These are phyloP conservation scores for Cyanoliseus patagonus DNA, from an alignment of 2,113 vertebrate species.

Conservation along the genomic window DNA sequence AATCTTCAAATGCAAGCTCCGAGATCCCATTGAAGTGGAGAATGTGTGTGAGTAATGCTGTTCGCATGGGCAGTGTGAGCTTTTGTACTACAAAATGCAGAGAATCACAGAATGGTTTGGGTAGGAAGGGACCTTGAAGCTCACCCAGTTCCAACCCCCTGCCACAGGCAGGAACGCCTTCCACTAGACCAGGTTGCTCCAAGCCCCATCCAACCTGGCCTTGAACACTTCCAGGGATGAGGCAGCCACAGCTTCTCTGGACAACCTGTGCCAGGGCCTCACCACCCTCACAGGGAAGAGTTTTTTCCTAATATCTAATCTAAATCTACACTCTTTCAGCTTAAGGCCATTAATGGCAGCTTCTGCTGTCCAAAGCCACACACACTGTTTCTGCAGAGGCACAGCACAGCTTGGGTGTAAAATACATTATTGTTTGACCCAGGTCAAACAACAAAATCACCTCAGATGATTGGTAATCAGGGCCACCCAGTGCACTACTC, in stretches of 20 bases:
- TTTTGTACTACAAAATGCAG: not conserved
- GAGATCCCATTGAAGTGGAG: not conserved
- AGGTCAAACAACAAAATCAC: not conserved
- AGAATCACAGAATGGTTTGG: not conserved
- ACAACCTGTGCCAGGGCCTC: not conserved
- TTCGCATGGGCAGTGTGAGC: not conserved
- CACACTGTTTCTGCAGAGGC: not conserved
- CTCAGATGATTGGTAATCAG: conserved; percentile 53
- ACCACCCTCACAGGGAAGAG: not conserved
- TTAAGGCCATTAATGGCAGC: not conserved
- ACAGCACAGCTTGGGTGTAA: not conserved
- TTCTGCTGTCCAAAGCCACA: not conserved
- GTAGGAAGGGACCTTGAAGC: not conserved
- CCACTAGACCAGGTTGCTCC: not conserved
- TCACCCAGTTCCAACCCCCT: not conserved
- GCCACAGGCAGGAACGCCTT: not conserved
- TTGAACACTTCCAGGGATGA: not conserved
- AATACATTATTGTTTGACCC: not conserved
- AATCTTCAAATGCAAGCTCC: not conserved
- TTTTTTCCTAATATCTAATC: not conserved
- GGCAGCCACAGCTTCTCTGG: not conserved
- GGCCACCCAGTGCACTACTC: not conserved
- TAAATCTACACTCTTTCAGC: not conserved
- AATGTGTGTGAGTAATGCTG: fast-evolving
- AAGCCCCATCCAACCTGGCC: not conserved